Evolutionary conservation across 1,140 invertebrate genomes (phyloP), one percentile per base, ranked within the genome.

Genomic region (Asobara japonica): DNA sequence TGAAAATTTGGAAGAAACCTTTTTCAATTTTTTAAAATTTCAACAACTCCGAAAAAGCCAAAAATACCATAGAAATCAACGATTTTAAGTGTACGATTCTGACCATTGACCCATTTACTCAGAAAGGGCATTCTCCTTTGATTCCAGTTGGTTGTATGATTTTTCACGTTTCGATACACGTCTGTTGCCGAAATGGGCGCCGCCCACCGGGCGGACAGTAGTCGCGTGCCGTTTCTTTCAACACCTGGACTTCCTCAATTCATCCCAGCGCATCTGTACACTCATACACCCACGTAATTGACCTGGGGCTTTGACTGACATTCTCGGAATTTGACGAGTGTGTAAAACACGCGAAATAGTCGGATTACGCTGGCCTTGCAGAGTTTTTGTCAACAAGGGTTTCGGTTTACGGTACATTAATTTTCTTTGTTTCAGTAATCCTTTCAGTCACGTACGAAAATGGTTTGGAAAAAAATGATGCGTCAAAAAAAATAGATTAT

Each of bases 221-320:
- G 51, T 56, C 51, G 51, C 51, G 51, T 56, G 51, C 51, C 51
- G 51, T 6, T 27, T 56, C 51, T 20, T 56, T 56, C 51, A 56
- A 56, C 51, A 56, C 51, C 51, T 56, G 51, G 51, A 56, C 51
- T 56, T 56, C 4, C 51, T 56, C 18, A 56, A 56, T 56, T 56
- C 51, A 56, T 56, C 51, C n/a, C 51, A 10, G 51, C 18, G 7
- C 51, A 56, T 56, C 51, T 56, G 51, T 56, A 56, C 45, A 5
- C 45, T 16, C n/a, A 51, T 51, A 51, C 51, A 56, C 51, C 51
- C 51, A 22, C 51, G 51, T 56, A 56, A 56, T 56, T 56, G 51
- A 56, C 22, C 51, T 22, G 18, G 13, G 51, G 3, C 18, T 27
- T 10, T 11, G 20, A 13, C 51, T 1, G 20, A 25, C n/a, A 56